Base-by-base conservation (phyloP, 2,888 invertebrate genomes). In the Sarcophaga subvicina region DNA sequence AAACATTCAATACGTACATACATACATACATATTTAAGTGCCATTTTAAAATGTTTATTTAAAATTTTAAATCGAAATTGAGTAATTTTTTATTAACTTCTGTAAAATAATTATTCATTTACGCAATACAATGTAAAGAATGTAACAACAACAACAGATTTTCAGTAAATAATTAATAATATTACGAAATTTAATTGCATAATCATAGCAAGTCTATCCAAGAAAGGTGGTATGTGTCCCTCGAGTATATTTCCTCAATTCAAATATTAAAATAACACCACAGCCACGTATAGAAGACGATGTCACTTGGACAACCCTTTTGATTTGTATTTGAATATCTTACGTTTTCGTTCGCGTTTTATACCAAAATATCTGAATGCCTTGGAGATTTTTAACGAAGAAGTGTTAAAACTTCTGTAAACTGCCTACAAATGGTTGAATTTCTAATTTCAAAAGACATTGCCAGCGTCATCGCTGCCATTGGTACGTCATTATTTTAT, bases 141-240 rank as follows among this genome's bases (percentile, higher is more conserved):
- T 37, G 8, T 10, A 37, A 37, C 37, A 37, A 10, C 37, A 10
- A 37, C 37, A 37, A 37, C 37, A 37, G 37, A 37, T 37, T 37
- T 37, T 10, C 0, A n/a, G 62, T 78, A 76, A 87, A 87, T 87
- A 87, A 87, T 87, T 87, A 84, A 87, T 84, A 84, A 84, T 75
- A 84, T 84, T 87, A 87, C 25, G 5, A 67, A 81, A 79, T 84
- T 84, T 87, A 87, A 87, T 87, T 81, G 87, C 75, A 87, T 87
- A 87, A 87, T 87, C 84, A 87, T 84, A 27, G 27, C 4, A 81
- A 84, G 81, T 81, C 79, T 76, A 81, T 67, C 64, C 62, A 67
- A 10, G 54, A 54, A 54, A 70, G 76, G 66, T 71, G 76, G 66
- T 71, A 77, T 71, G 72, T 47, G 59, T 84, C 84, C 81, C 87